These are phyloP conservation scores for Megaustenia siamemsis DNA, from an alignment of 2,888 invertebrate genomes.

Conservation along the genomic window DNA sequence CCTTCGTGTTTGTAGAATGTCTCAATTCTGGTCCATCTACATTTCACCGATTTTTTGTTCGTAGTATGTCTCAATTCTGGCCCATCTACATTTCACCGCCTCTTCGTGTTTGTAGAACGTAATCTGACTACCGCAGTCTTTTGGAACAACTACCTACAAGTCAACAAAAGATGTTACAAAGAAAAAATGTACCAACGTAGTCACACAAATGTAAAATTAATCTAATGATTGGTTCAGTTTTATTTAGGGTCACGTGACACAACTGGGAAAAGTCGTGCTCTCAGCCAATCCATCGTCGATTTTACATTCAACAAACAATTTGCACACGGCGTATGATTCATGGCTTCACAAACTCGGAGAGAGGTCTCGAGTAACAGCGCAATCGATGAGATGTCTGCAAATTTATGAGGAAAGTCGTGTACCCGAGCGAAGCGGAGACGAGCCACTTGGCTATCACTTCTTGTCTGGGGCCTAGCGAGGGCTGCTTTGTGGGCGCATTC, in stretches of 20 bases:
- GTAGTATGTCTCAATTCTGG: too few species aligned
- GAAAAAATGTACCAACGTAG: too few species aligned
- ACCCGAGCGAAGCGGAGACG: background rate
- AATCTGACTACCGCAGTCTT: too few species aligned
- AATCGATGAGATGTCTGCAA: slow-evolving; percentile 31
- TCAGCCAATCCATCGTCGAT: slow-evolving; percentile 36
- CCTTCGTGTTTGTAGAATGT: too few species aligned
- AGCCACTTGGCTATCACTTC: background rate
- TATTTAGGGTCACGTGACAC: slow-evolving; percentile 13
- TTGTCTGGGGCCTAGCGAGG: background rate
- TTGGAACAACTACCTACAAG: too few species aligned
- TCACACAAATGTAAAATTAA: background rate
- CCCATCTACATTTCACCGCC: too few species aligned
- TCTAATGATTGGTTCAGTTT: slow-evolving; percentile 16
- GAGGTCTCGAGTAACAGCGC: slow-evolving; percentile 27
- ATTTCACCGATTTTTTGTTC: too few species aligned
- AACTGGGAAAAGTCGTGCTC: background rate
- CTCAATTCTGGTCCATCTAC: too few species aligned
- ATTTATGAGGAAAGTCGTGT: slow-evolving; percentile 28
- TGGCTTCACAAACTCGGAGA: slow-evolving; percentile 30
- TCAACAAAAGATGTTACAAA: too few species aligned
- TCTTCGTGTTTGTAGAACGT: too few species aligned
- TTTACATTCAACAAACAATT: slow-evolving; percentile 50
- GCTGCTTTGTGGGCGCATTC: background rate
- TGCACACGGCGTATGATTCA: slow-evolving; percentile 44